Evolutionary conservation across 2,888 invertebrate genomes (phyloP).

Genomic region (Mesorhabditis belari): DNA sequence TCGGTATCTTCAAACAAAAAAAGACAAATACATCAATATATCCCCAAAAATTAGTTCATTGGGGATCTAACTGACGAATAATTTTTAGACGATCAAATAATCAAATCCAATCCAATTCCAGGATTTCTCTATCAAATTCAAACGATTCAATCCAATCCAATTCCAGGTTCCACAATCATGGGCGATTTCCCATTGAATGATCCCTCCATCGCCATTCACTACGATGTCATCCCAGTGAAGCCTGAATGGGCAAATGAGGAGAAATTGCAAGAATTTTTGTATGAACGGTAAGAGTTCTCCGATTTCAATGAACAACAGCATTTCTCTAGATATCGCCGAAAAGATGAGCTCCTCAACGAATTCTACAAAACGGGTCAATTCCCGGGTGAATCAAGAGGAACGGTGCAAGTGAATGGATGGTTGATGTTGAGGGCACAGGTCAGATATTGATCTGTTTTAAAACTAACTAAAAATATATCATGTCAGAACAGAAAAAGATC

Average conservation of each 20-base stretch:
- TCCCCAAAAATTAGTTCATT: no score
- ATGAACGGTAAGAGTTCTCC: conserved; percentile 69
- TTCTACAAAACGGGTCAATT: conserved; percentile 45
- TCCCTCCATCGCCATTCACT: conserved; percentile 35
- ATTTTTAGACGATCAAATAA: no score
- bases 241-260: conserved; percentile 62
- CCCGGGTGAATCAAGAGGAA: conserved; percentile 24
- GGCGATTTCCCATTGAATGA: conserved; percentile 42
- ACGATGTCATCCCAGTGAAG: conserved; percentile 30
- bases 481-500: no score
- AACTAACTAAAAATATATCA: no score
- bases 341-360: conserved; percentile 41
- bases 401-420: conserved; percentile 13
- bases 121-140: no score
- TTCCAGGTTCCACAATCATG: conserved; percentile 29
- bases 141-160: no score
- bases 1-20: no score
- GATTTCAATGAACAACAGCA: no score
- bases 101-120: no score
- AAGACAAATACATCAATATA: no score
- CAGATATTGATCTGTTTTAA: no score
- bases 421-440: conserved; percentile 16
- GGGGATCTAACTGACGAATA: no score
- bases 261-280: conserved; percentile 76
- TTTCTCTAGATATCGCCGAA: not conserved